These are phyloP conservation scores for Dynastes grantii DNA, from an alignment of 2,888 invertebrate genomes.

Conservation along the genomic window DNA sequence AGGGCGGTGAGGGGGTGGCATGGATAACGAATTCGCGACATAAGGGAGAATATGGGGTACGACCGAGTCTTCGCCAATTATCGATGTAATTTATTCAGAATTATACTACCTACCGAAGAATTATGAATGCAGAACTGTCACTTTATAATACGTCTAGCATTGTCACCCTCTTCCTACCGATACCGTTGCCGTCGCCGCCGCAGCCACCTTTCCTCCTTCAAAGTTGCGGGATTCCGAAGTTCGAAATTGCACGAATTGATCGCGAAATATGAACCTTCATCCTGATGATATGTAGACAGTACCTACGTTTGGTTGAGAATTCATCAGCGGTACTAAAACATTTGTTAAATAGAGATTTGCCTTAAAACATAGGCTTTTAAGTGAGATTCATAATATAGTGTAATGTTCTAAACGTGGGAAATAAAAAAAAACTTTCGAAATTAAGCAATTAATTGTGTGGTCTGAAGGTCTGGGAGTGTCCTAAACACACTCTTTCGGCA, in stretches of 20 bases:
- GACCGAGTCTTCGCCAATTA: conserved; percentile 52
- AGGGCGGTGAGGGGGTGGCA: not conserved
- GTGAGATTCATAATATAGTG: too few relatives aligned
- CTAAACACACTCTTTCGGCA: too few relatives aligned
- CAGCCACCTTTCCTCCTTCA: not conserved
- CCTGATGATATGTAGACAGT: conserved; percentile 8
- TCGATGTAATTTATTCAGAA: conserved; percentile 58
- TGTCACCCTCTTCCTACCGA: not conserved
- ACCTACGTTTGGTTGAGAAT: conserved; percentile 1
- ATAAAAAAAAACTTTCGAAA: too few relatives aligned
- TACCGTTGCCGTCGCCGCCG: not conserved
- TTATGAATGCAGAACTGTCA: conserved; percentile 59
- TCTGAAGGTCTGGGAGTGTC: too few relatives aligned
- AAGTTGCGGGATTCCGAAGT: conserved; percentile 30
- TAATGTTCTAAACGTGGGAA: too few relatives aligned
- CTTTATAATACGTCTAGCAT: conserved; percentile 51
- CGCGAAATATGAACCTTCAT: conserved; percentile 24
- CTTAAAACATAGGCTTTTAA: too few relatives aligned
- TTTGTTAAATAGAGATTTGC: not conserved
- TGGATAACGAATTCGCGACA: conserved; percentile 26
- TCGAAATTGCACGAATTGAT: conserved; percentile 31
- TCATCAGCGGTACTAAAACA: conserved; percentile 10
- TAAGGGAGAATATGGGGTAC: not conserved
- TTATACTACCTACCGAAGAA: conserved; percentile 54
- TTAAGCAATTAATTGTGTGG: too few relatives aligned